Conservation (phyloP, 23 tunicate genomes). For the Styela plicata region DNA sequence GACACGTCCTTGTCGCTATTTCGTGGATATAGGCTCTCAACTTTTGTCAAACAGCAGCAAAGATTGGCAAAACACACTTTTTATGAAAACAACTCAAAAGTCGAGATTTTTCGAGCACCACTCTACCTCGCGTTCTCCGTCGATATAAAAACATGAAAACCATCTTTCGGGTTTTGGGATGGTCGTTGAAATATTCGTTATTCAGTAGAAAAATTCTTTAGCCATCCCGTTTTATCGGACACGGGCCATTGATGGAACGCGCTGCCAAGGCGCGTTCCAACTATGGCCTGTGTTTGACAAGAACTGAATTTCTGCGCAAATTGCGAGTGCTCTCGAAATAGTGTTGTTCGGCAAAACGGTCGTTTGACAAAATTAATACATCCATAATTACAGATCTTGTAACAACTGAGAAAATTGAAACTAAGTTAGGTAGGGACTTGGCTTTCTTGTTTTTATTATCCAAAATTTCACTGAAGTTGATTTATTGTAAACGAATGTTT, state of each 20-base stretch:
- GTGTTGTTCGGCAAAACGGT: not conserved
- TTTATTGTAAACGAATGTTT: no score
- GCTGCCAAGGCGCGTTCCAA: no score
- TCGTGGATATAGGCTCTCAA: not conserved
- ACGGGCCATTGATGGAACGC: no score
- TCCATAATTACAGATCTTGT: not conserved
- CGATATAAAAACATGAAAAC: constrained; percentile 17
- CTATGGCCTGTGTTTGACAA: no score
- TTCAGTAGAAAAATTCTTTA: no score
- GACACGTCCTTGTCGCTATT: not conserved
- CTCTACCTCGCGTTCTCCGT: constrained; percentile 5
- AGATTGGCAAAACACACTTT: constrained; percentile 11
- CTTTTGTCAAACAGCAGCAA: constrained; percentile 1
- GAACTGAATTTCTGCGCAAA: not conserved
- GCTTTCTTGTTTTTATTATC: no score
- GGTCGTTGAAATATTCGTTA: not conserved
- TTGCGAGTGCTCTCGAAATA: not conserved
- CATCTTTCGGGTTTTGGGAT: not conserved
- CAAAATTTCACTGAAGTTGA: no score
- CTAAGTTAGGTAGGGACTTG: no score
- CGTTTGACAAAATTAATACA: not conserved
- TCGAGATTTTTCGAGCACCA: constrained; percentile 17
- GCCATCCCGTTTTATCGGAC: no score
- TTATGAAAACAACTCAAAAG: constrained; percentile 13
- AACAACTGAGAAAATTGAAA: not conserved